Base-by-base conservation (phyloP, 1,140 invertebrate species). In the Pachyrhynchus sulphureomaculatus region DNA sequence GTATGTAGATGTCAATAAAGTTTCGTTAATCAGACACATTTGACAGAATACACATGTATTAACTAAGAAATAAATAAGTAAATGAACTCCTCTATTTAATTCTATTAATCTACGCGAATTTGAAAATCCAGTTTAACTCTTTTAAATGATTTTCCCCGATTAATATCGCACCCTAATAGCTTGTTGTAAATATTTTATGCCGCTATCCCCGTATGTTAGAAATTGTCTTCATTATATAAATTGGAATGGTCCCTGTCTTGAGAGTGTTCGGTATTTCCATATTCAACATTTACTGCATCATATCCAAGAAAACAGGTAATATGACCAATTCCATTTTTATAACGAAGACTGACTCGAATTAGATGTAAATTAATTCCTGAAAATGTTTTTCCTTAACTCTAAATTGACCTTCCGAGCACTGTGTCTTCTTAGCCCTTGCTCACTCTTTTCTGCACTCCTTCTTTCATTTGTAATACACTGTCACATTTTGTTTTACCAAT, bases 191-290 rank as follows among this genome's bases (percentile, higher is more conserved):
- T 52, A 52, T 32, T 34, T 12, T 20, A 52, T 37, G 49, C 49
- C 33, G 49, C 49, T 52, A 34, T 52, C 36, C 49, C 49, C 49
- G 32, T 52, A 37, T 52, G 49, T 33, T 52, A 52, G 34, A 36
- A 37, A 23, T 52, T 23, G 9, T 37, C 49, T 37, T 52, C 17
- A 44, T 44, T 52, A 49, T 34, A 49, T 49, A 33, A 49, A 32
- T 49, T 49, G 23, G 17, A 34, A 49, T 49, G 47, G 24, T 13
- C 23, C n/a, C 13, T 24, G 13, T 34, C 0, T 13, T 17, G 17
- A 29, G 6, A 10, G 9, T 17, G 6, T 47, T 9, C 39, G 9
- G 15, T 44, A n/a, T 45, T 23, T 26, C 5, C 10, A 13, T n/a
- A 23, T 12, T 13, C 13, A 8, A 4, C 18, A 23, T 17, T 39